Base-by-base conservation (phyloP, 2,888 invertebrate species). In the Dendrolimus houi region DNA sequence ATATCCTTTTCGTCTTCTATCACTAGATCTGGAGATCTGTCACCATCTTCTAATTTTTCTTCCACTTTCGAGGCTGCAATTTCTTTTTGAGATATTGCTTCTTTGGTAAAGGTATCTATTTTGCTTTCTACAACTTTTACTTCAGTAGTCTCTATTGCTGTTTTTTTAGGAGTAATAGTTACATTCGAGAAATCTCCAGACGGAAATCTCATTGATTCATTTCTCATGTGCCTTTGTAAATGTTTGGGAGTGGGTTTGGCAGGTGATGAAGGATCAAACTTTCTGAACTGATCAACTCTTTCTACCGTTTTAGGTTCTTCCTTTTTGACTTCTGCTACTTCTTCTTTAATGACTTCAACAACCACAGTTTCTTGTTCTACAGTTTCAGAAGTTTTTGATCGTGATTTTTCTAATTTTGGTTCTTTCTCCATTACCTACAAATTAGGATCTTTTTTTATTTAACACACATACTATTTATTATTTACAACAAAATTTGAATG, bases 151-250 rank as follows among this genome's bases (percentile, higher is more conserved):
- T 93, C 93, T 14, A 83, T 78, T 1, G 85, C 70, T 12, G 87
- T 83, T 68, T 89, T 91, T 62, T 80, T 83, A 17, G 87, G 87
- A 41, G 87, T 85, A 8, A 91, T 87, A n/a, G 87, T 88, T 9
- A 91, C 83, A 60, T 86, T 91, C 0, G 91, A 91, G 61, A 91
- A 91, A 62, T 91, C 91, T 41, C 91, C 91, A 1, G 91, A 91
- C 8, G 91, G 90, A 62, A 91, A 91, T 63, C 90, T 79, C 91
- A 91, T 91, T 0, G 91, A 91, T 62, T 91, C 91, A 62, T 91
- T 91, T 70, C 91, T 85, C 81, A 91, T 88, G 63, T 91, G 91
- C 59, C 91, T 79, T 72, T 91, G 91, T 64, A 91, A 71, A 71
- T 91, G 91, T 71, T 91, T 90, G 1, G 91, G 91, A 2, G 90